Evolutionary conservation across 2,888 invertebrate species (phyloP).

Genomic region (Epinotia ramella): DNA sequence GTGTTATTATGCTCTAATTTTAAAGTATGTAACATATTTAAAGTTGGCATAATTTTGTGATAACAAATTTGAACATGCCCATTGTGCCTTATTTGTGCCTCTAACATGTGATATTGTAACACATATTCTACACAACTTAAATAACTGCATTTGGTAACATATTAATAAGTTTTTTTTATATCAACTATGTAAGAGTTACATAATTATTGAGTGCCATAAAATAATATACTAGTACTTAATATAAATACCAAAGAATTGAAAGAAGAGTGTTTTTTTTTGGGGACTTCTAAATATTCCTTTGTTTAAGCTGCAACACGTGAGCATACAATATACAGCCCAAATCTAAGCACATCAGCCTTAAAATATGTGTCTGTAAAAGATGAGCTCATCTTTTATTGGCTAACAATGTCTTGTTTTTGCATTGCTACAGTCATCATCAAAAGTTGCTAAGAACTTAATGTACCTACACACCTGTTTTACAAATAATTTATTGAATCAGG

Average conservation of each 20-base stretch:
- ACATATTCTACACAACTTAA: not conserved
- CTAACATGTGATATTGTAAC: constrained; percentile 1
- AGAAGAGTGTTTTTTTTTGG: not conserved
- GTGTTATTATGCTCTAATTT: not conserved
- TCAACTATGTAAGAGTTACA: not conserved
- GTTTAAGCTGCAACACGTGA: no score
- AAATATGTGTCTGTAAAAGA: no score
- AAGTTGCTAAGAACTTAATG: no score
- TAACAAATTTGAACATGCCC: not conserved
- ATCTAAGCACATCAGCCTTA: no score
- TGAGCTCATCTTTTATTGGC: no score
- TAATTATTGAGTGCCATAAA: constrained; percentile 21
- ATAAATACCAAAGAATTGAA: constrained; percentile 29
- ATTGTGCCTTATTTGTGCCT: constrained; percentile 14
- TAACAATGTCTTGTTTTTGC: no score
- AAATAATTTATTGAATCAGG: no score
- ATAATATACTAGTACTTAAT: not conserved
- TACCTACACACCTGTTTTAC: no score
- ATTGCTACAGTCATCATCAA: no score
- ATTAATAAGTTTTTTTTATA: not conserved
- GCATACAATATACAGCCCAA: no score
- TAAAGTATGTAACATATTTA: not conserved
- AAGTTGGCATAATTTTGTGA: not conserved
- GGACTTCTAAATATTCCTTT: not conserved
- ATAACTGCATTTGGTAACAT: not conserved